These are phyloP conservation scores for Tiliacea aurago DNA, from an alignment of 2,888 invertebrate species.

Conservation along the genomic window DNA sequence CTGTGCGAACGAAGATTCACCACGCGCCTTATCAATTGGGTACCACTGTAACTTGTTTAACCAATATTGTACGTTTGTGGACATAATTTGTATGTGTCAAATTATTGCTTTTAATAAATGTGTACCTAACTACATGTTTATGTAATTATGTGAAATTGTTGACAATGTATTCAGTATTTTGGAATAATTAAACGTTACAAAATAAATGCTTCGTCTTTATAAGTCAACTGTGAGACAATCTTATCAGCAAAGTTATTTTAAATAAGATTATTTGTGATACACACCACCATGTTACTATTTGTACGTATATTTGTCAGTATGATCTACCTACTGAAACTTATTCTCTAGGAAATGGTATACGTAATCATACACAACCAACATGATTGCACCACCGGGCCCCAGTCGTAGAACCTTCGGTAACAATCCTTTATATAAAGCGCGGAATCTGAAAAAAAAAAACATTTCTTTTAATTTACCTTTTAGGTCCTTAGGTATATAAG, in stretches of 20 bases:
- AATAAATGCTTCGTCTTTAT: conserved; percentile 36
- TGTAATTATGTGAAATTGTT: background rate
- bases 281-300: background rate
- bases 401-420: conserved; percentile 97
- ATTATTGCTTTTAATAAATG: no score
- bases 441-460: conserved; percentile 91
- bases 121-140: background rate
- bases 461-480: background rate
- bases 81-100: background rate
- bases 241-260: conserved; percentile 45
- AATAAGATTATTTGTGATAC: conserved; percentile 25
- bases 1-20: no score
- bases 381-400: conserved; percentile 98
- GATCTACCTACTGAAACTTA: conserved; percentile 71
- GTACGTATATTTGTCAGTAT: background rate
- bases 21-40: no score
- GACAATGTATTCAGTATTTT: conserved; percentile 1
- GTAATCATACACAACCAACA: conserved; percentile 98
- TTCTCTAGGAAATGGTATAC: conserved; percentile 93
- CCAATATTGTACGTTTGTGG: no score
- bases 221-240: conserved; percentile 14
- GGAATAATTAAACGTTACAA: background rate
- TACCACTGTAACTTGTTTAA: no score
- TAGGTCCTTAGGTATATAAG: no score
- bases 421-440: conserved; percentile 97